A percentile compares a stretch with the other conserved stretches of the same genome.
Evolutionary conservation across 2,888 invertebrate genomes (phyloP).

Genomic region (Schizaphis graminum): DNA sequence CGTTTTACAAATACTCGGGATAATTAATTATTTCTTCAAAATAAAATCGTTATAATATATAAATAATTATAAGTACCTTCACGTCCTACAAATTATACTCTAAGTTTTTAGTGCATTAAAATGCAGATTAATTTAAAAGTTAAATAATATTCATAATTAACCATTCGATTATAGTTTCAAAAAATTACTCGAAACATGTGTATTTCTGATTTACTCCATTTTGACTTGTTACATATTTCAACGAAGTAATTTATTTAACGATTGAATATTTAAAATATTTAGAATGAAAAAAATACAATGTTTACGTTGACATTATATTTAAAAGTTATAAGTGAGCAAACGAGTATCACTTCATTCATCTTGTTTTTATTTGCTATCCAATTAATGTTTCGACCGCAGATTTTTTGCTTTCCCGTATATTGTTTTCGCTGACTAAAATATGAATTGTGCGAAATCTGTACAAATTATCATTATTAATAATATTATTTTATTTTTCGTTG

Average conservation of each 20-base stretch:
- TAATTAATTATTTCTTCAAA: neutral
- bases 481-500: neutral
- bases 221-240: neutral
- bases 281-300: neutral
- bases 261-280: no score
- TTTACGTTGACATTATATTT: neutral
- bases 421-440: neutral
- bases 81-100: neutral
- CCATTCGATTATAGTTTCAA: neutral
- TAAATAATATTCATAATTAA: neutral
- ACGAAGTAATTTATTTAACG: neutral
- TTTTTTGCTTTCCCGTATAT: neutral
- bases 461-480: neutral
- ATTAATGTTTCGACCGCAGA: neutral
- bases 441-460: neutral
- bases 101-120: neutral
- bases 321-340: neutral
- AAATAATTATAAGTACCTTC: no score
- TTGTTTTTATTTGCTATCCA: neutral
- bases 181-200: neutral
- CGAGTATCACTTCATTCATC: neutral
- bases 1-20: neutral
- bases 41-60: neutral
- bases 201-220: neutral
- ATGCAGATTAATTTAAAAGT: neutral